Base-by-base conservation (phyloP, 2,888 invertebrate species). In the Candidula unifasciata region DNA sequence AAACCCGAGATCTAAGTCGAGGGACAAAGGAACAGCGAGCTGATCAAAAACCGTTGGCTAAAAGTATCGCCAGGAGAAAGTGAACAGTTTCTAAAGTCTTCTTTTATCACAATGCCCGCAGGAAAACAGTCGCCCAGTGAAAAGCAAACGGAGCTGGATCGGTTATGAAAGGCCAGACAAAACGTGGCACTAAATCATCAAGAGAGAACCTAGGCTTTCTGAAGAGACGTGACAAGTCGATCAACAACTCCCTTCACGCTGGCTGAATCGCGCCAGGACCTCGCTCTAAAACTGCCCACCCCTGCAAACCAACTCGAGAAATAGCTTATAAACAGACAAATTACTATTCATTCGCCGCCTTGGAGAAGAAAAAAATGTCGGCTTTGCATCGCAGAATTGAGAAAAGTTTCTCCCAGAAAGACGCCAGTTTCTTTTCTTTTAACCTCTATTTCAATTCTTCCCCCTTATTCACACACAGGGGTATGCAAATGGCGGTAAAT, bases 1-100 rank as follows among this genome's bases (percentile, higher is more conserved):
- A 87, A 87, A 88, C 85, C 84, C 76, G 76, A 79, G 82, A 86
- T 81, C 86, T 84, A 83, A 87, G 86, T 83, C 78, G 54, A 33
- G 37, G 68, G 33, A 87, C 87, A 88, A 88, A 87, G 83, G 83
- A 82, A 80, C 77, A 86, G 86, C 87, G 85, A 86, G 86, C 86
- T 84, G 88, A 84, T 82, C 78, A 78, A 79, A 85, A 79, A 74
- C 83, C 83, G 88, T 86, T 86, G 82, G 84, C 82, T 77, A 35
- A 74, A 78, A 78, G 54, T 78, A 82, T 71, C 27, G 30, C 66
- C 18, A 52, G 74, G 74, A 52, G 80, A 80, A 73, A 84, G 80
- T 84, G 84, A 84, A 84, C 82, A 83, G 57, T 18, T 68, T 77
- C 84, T 74, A 84, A 84, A 74, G 80, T 80, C 71, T 68, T 64